Percentiles rank a stretch among this genome's conserved stretches.
These are phyloP conservation scores for Pachyrhynchus sulphureomaculatus DNA, from an alignment of 1,140 invertebrate genomes.

Conservation along the genomic window DNA sequence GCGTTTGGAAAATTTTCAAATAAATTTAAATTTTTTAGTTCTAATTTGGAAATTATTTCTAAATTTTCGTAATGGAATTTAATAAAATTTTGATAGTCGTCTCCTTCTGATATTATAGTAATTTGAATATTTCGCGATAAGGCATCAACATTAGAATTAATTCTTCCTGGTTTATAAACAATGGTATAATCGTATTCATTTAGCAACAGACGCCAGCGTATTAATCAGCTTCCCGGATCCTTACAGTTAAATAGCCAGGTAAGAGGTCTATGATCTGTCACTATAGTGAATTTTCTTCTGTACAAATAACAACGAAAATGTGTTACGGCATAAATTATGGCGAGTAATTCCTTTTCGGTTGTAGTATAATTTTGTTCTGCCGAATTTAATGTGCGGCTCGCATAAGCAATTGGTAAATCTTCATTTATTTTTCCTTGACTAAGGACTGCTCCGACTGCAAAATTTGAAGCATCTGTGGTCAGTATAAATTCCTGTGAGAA, in stretches of 20 bases:
- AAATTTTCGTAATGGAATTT: background rate
- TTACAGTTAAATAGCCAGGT: conserved; percentile 49
- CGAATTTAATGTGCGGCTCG: conserved; percentile 35
- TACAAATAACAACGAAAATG: conserved; percentile 38
- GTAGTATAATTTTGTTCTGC: conserved; percentile 39
- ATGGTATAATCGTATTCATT: conserved; percentile 53
- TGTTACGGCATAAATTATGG: conserved; percentile 42
- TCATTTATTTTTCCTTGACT: conserved; percentile 11
- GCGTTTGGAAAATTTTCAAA: background rate
- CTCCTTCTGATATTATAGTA: background rate
- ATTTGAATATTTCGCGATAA: background rate
- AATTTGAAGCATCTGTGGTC: conserved; percentile 31
- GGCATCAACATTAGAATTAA: conserved; percentile 48
- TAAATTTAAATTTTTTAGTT: background rate
- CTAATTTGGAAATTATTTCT: background rate
- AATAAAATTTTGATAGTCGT: background rate
- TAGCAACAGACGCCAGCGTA: conserved; percentile 50
- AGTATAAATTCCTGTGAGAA: conserved; percentile 38
- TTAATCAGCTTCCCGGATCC: conserved; percentile 49
- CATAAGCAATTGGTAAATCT: conserved; percentile 41
- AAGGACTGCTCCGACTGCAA: conserved; percentile 21
- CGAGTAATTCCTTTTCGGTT: conserved; percentile 46
- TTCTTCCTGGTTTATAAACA: conserved; percentile 47
- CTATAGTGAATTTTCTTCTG: conserved; percentile 33
- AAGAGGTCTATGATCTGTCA: conserved; percentile 36